Percentiles rank a stretch among this genome's conserved stretches.
Conservation (phyloP, 2,888 invertebrate genomes). For the Xestoiulus laeticollis region DNA sequence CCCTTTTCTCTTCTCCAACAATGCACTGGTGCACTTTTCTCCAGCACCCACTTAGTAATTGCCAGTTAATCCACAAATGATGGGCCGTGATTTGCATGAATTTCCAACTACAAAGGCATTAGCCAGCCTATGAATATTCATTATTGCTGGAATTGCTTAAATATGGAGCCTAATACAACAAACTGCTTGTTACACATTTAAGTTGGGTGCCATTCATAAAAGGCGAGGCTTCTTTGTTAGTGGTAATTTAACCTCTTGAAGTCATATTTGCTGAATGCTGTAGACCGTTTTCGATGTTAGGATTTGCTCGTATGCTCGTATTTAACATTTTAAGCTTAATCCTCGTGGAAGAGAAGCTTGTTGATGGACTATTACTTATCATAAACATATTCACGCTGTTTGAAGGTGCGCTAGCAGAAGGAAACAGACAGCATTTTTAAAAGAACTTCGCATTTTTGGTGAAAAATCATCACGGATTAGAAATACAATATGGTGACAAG, state of each 20-base stretch:
- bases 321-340: conserved; percentile 36
- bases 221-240: conserved; percentile 34
- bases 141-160: conserved; percentile 36
- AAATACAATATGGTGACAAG: no score
- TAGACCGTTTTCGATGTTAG: not conserved
- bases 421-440: not conserved
- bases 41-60: conserved; percentile 41
- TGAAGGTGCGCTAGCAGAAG: not conserved
- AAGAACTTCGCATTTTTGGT: not conserved
- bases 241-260: conserved; percentile 17
- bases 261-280: conserved; percentile 22
- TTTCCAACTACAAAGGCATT: conserved; percentile 46
- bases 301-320: conserved; percentile 17
- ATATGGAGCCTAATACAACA: conserved; percentile 45
- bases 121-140: conserved; percentile 49
- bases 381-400: not conserved
- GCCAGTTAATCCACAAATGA: conserved; percentile 51
- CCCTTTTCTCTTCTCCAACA: not conserved
- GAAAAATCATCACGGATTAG: no score
- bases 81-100: conserved; percentile 49
- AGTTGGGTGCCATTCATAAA: conserved; percentile 25
- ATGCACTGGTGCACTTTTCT: not conserved
- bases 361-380: conserved; percentile 30
- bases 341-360: conserved; percentile 18
- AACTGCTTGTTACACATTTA: conserved; percentile 33